Conservation (phyloP, 2,797 vertebrate species). For the Enteromius argenteus region DNA sequence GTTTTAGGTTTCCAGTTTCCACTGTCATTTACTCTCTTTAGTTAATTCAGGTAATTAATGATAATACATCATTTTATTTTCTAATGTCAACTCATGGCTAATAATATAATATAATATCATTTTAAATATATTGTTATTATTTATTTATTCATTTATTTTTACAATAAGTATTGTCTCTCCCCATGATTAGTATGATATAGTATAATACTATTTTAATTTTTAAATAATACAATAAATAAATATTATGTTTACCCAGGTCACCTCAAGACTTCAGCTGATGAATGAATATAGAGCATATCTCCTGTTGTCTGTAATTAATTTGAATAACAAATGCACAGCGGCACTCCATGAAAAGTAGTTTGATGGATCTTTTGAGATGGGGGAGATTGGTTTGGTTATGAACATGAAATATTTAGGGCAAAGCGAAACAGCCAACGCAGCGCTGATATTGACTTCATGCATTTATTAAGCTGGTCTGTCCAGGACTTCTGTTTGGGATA, state of each 20-base stretch:
- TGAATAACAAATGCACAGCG: neutral
- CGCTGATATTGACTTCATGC: constrained; percentile 4
- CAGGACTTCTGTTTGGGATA: neutral
- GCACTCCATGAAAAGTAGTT: neutral
- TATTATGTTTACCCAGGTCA: no score
- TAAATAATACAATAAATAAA: neutral
- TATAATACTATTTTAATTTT: neutral
- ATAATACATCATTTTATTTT: neutral
- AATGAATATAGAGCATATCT: no score
- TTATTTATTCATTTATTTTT: neutral
- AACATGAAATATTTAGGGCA: constrained; percentile 41
- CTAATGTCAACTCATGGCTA: neutral
- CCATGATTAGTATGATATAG: no score
- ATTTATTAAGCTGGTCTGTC: neutral
- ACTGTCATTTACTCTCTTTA: neutral
- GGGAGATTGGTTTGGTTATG: constrained; percentile 22
- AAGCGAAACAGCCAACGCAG: neutral
- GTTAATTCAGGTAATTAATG: neutral
- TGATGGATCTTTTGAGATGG: neutral
- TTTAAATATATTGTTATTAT: no score
- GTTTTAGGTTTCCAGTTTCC: neutral
- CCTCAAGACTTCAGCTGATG: no score
- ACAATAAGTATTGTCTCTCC: neutral
- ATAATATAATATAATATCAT: no score
- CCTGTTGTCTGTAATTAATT: neutral